A percentile compares a stretch with the other conserved stretches of the same genome.
phyloP scores from a whole-genome alignment of 2,888 invertebrate species.

The Catocala fraxini region DNA sequence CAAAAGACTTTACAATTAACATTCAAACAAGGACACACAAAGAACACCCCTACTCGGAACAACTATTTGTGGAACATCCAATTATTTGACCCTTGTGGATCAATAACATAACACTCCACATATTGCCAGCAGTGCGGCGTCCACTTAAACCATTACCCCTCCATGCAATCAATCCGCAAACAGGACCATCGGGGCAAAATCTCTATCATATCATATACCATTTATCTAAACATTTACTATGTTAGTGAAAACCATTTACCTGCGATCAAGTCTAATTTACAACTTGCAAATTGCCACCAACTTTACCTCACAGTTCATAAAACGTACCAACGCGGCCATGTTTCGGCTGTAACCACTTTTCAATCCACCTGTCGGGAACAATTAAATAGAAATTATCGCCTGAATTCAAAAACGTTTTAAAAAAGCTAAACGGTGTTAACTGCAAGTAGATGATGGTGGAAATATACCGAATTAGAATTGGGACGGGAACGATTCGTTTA shows the following conservation, averaged over 20 bases:
- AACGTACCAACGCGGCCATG: background rate
- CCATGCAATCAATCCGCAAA: too few species aligned
- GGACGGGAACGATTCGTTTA: background rate
- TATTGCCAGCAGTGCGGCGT: too few species aligned
- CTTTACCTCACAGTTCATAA: conserved; percentile 6
- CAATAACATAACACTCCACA: too few species aligned
- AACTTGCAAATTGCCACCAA: conserved; percentile 12
- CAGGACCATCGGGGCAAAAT: too few species aligned
- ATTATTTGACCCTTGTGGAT: too few species aligned
- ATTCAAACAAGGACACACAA: too few species aligned
- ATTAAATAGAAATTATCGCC: conserved; percentile 40
- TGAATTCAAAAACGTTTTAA: conserved; percentile 20
- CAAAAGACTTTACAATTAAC: too few species aligned
- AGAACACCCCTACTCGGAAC: too few species aligned
- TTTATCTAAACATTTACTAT: background rate
- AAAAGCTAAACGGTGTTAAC: conserved; percentile 18
- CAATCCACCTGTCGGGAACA: conserved; percentile 35
- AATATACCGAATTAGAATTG: conserved; percentile 27
- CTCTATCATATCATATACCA: too few species aligned
- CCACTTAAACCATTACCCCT: too few species aligned
- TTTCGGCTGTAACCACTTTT: conserved; percentile 30
- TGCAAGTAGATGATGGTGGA: conserved; percentile 21
- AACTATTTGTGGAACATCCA: too few species aligned
- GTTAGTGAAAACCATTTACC: background rate
- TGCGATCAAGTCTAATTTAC: background rate